Conservation (phyloP, 2,888 invertebrate species). For the Noctua comes region DNA sequence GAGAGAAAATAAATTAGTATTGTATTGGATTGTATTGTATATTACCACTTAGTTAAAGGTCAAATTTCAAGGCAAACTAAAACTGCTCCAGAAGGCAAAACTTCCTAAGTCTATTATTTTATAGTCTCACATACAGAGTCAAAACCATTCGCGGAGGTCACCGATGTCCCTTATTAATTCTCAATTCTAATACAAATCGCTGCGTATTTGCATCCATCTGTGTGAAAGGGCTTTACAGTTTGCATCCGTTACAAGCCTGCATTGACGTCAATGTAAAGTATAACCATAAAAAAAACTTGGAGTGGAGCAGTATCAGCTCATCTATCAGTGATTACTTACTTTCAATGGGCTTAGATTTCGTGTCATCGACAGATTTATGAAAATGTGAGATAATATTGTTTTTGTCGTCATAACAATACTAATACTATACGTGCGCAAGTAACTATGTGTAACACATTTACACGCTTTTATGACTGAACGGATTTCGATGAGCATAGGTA, state of each 20-base stretch:
- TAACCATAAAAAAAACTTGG: conserved; percentile 21
- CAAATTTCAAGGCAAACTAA: neutral
- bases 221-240: conserved; percentile 20
- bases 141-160: neutral
- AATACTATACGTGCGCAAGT: neutral
- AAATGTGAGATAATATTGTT: neutral
- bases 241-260: neutral
- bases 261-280: conserved; percentile 44
- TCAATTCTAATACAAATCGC: neutral
- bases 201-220: neutral
- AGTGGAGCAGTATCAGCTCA: conserved; percentile 10
- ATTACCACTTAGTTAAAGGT: no score
- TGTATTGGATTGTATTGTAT: no score
- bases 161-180: neutral
- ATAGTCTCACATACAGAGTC: neutral
- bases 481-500: neutral
- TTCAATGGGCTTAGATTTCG: neutral
- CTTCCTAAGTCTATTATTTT: neutral
- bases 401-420: neutral
- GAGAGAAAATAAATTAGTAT: no score
- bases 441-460: neutral
- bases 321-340: conserved; percentile 10
- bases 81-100: conserved; percentile 1
- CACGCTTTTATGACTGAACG: neutral
- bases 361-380: conserved; percentile 16